These are phyloP conservation scores for Chironex yamaguchii DNA, from an alignment of 30 jellyfish, hydroid and myxozoan genomes.

Conservation along the genomic window DNA sequence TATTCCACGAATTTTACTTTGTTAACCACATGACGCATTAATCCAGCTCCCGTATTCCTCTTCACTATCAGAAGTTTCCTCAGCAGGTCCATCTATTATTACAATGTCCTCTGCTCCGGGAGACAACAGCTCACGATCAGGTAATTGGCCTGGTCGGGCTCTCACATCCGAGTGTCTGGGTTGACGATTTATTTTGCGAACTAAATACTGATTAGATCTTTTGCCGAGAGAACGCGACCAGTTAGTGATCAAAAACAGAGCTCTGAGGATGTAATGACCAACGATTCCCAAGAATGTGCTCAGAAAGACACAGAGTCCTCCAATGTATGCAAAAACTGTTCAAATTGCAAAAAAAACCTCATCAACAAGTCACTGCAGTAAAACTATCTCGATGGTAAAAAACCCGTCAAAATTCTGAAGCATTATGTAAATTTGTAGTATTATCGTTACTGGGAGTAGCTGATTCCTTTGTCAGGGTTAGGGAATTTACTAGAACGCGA, in stretches of 20 bases:
- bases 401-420: no score
- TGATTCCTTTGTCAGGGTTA: no score
- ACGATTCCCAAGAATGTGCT: slow-evolving; percentile 79
- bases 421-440: no score
- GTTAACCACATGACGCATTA: slow-evolving; percentile 67
- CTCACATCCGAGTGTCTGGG: no score
- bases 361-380: no score
- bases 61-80: slow-evolving; percentile 56
- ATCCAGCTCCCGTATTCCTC: slow-evolving; percentile 59
- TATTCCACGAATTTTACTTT: no score
- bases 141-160: not conserved
- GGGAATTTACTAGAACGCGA: no score
- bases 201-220: slow-evolving; percentile 43
- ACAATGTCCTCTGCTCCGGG: slow-evolving; percentile 12
- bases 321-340: slow-evolving; percentile 92
- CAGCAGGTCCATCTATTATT: slow-evolving; percentile 9
- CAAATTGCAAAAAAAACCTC: no score
- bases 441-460: no score
- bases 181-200: slow-evolving; percentile 17
- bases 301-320: slow-evolving; percentile 93
- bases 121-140: not conserved
- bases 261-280: slow-evolving; percentile 88
- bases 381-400: no score
- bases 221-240: slow-evolving; percentile 4
- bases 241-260: slow-evolving; percentile 32